Base-by-base conservation (phyloP, 2,797 vertebrate genomes). In the Falco novaeseelandiae region DNA sequence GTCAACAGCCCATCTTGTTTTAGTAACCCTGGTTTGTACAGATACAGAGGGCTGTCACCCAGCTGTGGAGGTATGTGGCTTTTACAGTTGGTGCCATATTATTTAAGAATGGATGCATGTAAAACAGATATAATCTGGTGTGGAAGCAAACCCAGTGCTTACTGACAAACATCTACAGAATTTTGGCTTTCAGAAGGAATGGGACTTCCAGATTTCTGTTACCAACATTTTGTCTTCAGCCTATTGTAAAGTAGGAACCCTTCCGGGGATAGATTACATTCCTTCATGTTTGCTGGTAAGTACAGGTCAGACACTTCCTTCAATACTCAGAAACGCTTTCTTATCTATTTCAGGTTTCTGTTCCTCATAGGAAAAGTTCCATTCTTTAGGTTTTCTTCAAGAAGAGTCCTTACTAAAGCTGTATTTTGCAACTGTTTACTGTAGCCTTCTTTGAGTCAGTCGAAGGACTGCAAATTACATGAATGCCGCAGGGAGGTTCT, bases 391-490 rank as follows among this genome's bases (percentile, higher is more conserved):
- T 67, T 79, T 78, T 66, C 61, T 72, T 48, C 34, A 55, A 13
- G 3, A 52, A 36, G 36, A 65, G 42, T n/a, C 51, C n/a, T 54
- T 36, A 30, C 19, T 69, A 51, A 69, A 69, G 36, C 44, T 1
- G 0, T 13, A 10, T 84, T 66, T 88, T 42, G 40, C 48, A 69
- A 6, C 51, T 54, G 14, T 71, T 83, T 7, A 36, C 27, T 40
- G 23, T 19, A 36, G 59, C 42, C 30, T 21, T 22, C 66, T 19
- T 42, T 13, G 13, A 86, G 49, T 69, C 12, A n/a, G 22, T n/a
- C 63, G 70, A 71, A 69, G 67, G 30, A 52, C 49, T 48, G 40
- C 49, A 15, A 0, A 0, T 65, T 66, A n/a, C 25, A 0, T 6
- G 12, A 63, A 30, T 57, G 57, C n/a, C 0, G 0, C 9, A 29